Percentiles rank a stretch among this genome's conserved stretches.
Conservation (phyloP, 2,113 vertebrate genomes). For the Sus scrofa region DNA sequence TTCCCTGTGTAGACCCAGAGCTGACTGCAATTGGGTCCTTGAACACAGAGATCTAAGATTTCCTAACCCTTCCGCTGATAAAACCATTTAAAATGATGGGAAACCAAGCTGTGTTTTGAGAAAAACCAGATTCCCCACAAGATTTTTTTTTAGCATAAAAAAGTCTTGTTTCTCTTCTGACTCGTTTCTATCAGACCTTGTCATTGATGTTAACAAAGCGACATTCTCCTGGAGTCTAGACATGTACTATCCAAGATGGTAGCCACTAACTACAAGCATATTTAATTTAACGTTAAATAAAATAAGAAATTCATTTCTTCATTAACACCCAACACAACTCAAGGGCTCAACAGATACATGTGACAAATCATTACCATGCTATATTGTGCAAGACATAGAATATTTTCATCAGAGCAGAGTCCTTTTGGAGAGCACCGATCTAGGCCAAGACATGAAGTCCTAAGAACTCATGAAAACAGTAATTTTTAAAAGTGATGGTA, state of each 20-base stretch:
- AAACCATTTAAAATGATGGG: not conserved
- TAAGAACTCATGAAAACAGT: not conserved
- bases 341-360: rapidly evolving
- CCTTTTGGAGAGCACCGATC: not conserved
- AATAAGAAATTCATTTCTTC: not conserved
- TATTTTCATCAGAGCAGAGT: not conserved
- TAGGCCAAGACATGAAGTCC: not conserved
- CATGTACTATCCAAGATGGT: not conserved
- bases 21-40: not conserved
- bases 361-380: not conserved
- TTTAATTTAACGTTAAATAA: not conserved
- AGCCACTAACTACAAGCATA: not conserved
- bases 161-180: not conserved
- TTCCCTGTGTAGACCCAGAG: too few relatives aligned
- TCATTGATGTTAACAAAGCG: not conserved
- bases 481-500: not conserved
- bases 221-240: not conserved
- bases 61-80: not conserved
- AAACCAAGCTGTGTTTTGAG: not conserved
- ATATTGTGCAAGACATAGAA: not conserved
- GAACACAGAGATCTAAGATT: not conserved
- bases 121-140: not conserved
- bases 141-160: not conserved
- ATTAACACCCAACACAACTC: not conserved
- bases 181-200: not conserved